A percentile compares a stretch with the other conserved stretches of the same genome.
Evolutionary conservation across 2,797 vertebrate species (phyloP).

Genomic region (Ptychadena robeensis): DNA sequence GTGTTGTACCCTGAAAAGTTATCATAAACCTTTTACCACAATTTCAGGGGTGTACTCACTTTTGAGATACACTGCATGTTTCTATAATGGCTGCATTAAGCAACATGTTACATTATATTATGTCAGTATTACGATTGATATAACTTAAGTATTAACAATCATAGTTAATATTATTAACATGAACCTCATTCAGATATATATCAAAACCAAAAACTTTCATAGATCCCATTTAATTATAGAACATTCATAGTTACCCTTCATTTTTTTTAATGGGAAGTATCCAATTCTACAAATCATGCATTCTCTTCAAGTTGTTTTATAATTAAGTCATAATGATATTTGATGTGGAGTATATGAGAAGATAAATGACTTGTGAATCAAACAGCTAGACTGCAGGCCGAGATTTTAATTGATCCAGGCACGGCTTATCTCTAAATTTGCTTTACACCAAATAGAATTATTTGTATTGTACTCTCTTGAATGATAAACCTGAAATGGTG

Average conservation of each 20-base stretch:
- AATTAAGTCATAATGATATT: constrained; percentile 58
- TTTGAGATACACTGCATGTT: too few species aligned
- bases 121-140: too few species aligned
- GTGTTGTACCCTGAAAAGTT: too few species aligned
- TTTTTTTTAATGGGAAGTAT: constrained; percentile 26
- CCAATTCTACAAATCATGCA: constrained; percentile 23
- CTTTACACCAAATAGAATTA: constrained; percentile 63
- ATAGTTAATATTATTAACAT: too few species aligned
- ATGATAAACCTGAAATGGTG: constrained; percentile 20
- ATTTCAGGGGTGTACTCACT: too few species aligned
- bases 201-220: too few species aligned
- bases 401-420: constrained; percentile 40
- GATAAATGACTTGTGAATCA: constrained; percentile 45
- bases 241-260: background rate
- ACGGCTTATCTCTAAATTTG: constrained; percentile 30
- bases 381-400: constrained; percentile 38
- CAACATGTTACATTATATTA: too few species aligned
- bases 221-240: too few species aligned
- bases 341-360: constrained; percentile 56
- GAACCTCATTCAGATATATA: too few species aligned
- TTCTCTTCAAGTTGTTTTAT: constrained; percentile 21
- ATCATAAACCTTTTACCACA: too few species aligned
- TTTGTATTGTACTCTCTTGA: constrained; percentile 51
- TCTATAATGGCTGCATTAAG: too few species aligned
- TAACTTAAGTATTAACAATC: too few species aligned